Evolutionary conservation across 1,140 invertebrate genomes (phyloP), one percentile per base, ranked within the genome.

Genomic region (Octopus sinensis): DNA sequence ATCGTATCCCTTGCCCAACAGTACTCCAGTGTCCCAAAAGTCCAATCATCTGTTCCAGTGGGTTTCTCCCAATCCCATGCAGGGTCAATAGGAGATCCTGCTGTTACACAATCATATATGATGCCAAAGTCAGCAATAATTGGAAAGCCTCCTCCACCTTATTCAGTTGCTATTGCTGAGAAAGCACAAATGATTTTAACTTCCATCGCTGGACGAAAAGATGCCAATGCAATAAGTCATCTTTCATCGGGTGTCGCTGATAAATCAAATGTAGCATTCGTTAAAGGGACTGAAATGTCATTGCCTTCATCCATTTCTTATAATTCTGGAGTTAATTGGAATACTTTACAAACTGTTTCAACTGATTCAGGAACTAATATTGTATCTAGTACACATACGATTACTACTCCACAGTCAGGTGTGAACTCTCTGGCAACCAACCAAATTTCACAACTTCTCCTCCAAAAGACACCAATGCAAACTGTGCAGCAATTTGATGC

Each of bases 91-190:
- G 17, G 30, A 5, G 68, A n/a, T 6, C 17, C 56, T 62, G 9
- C 56, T 62, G 56, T 62, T 62, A n/a, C 68, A n/a, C 68, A 73
- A 13, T 73, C 68, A 6, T 73, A 73, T 73, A 73, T 73, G 30
- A 73, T 73, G 13, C 68, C 68, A n/a, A n/a, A 13, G 68, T 73
- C 68, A 17, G 68, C 68, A 13, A 73, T 73, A 23, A 73, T 73
- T 73, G 68, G 68, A 7, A 73, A 73, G 13, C 68, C 68, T 23
- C 68, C 68, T n/a, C 68, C 68, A 6, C 68, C 68, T 73, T 73
- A 73, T 73, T 73, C 68, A 73, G 68, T 73, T 73, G 68, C 68
- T 73, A 73, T 73, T 73, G 68, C 68, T 73, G 68, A 73, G 68
- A 73, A 73, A 73, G 68, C 68, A 73, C 68, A n/a, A 12, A n/a